These are phyloP conservation scores for Eleginops maclovinus DNA, from an alignment of 2,113 vertebrate species.

Conservation along the genomic window DNA sequence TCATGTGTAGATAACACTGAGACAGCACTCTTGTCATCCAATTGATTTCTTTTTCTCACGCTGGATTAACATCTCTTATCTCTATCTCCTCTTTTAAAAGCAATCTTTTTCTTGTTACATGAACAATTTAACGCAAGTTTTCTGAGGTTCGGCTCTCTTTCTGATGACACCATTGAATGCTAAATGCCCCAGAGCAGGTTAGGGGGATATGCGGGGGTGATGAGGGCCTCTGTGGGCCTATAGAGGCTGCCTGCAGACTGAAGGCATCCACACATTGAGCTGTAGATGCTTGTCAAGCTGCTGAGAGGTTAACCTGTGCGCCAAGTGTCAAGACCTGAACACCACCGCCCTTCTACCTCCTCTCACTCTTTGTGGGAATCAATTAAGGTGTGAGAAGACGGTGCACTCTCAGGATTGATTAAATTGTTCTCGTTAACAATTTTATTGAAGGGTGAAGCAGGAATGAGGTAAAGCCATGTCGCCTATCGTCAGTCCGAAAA, in stretches of 20 bases:
- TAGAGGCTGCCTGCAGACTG: constrained; percentile 3
- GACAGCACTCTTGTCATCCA: not conserved
- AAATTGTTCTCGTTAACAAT: not conserved
- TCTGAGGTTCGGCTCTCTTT: not conserved
- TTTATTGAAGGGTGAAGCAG: not conserved
- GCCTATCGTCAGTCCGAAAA: not conserved
- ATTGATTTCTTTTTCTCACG: not conserved
- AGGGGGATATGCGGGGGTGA: not conserved
- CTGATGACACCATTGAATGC: not conserved
- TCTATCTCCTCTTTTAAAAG: not conserved
- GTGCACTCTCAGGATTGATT: no score
- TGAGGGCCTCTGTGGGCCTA: constrained; percentile 22
- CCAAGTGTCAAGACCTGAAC: constrained; percentile 42
- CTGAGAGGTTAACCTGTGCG: constrained; percentile 34
- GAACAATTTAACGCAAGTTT: not conserved
- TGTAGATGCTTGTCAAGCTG: constrained; percentile 2
- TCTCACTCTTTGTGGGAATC: not conserved
- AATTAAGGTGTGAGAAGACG: constrained; percentile 5
- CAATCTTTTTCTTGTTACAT: not conserved
- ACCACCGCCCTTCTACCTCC: not conserved
- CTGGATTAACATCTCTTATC: not conserved
- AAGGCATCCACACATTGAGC: constrained; percentile 7
- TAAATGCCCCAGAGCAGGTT: not conserved
- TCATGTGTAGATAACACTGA: not conserved
- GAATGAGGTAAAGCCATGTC: not conserved